A percentile compares a stretch with the other conserved stretches of the same genome.
Conservation (phyloP, 2,797 vertebrate species). For the Natrix natrix region DNA sequence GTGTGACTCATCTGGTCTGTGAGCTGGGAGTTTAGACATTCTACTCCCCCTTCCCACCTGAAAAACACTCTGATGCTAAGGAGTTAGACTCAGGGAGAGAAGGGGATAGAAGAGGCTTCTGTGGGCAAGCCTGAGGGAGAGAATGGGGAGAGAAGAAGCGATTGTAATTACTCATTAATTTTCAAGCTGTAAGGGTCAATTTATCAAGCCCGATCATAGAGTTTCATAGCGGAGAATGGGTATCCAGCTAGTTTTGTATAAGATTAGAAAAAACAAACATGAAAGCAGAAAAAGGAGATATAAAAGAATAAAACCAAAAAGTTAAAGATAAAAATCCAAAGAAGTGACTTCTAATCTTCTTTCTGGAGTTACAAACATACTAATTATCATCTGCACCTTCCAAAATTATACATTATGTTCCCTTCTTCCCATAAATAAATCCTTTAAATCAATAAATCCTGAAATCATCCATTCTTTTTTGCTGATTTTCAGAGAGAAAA, state of each 20-base stretch:
- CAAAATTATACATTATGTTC: background rate
- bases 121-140: no score
- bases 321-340: background rate
- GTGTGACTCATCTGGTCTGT: no score
- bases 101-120: no score
- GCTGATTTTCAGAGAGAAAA: background rate
- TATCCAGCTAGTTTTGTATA: background rate
- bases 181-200: no score
- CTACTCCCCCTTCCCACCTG: no score
- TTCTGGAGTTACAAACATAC: background rate
- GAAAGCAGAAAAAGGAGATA: background rate
- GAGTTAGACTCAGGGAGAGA: no score
- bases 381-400: background rate
- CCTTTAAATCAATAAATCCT: background rate
- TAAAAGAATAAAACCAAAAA: background rate
- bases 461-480: background rate
- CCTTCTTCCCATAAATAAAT: background rate
- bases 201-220: no score
- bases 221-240: no score
- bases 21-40: no score
- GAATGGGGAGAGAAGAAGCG: no score
- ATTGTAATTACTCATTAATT: no score
- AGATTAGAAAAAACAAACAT: background rate
- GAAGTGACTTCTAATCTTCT: background rate
- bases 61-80: no score